Base-by-base conservation (phyloP, 2,888 invertebrate species). In the Altica lythri region DNA sequence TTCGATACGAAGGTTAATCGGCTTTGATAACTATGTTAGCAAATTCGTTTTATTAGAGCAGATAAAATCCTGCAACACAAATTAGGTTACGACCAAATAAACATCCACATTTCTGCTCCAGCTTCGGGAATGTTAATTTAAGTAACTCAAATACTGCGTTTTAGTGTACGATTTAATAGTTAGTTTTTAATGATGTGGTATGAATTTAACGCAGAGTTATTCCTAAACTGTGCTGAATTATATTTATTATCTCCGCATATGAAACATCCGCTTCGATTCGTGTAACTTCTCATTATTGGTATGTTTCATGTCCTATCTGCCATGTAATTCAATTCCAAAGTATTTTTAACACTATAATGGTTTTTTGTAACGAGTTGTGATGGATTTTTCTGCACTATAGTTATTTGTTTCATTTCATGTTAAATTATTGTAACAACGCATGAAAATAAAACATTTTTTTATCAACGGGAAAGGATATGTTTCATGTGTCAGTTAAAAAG, bases 301-400 rank as follows among this genome's bases (percentile, higher is more conserved):
- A 19, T 53, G 27, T 44, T 59, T 34, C 56, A 51, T 53, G 57
- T 48, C 46, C 43, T 53, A 43, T 56, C 50, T 58, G 48, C 22
- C 49, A 46, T 37, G 35, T 45, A 55, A 60, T 63, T 57, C 55
- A 54, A 61, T 63, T 35, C 47, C 18, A 14, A 38, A 53, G 59
- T 59, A 59, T 59, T 61, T 63, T 63, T 58, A 57, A 59, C 16
- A 1, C 13, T 10, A 9, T n/a, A 34, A 3, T 16, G 10, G 2
- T 14, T n/a, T 34, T 13, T 10, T 32, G 30, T 32, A 12, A 13
- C 30, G 13, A 34, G 2, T 9, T 16, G 5, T 34, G 34, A 34
- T 34, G 34, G 16, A 14, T 16, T 34, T 34, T 34, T 30, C 34
- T 30, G 30, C 34, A 34, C 8, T 8, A 10, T 6, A 16, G n/a